phyloP scores from a whole-genome alignment of 2,113 vertebrate species.

The Bujurquina vittata region DNA sequence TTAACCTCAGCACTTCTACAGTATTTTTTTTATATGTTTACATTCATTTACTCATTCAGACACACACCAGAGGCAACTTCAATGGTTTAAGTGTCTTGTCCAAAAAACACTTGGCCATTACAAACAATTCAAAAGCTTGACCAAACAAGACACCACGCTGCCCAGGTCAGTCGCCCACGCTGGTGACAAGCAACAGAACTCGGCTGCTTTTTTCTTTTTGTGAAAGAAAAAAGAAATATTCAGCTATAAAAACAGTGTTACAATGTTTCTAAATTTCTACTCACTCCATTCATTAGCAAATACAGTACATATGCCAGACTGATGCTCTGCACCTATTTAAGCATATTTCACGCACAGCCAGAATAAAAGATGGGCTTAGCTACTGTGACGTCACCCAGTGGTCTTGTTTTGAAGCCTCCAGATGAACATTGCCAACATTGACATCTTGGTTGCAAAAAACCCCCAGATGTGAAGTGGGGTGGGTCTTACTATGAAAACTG shows the following conservation, averaged over 20 bases:
- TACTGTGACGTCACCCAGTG: fast-evolving
- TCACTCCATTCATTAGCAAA: not conserved
- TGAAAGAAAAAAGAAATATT: too few species aligned
- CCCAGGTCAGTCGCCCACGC: not conserved
- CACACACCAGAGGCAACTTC: not conserved
- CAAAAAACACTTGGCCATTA: not conserved
- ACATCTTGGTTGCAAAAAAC: not conserved
- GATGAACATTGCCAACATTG: not conserved
- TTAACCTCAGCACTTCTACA: not conserved
- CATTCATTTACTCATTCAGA: conserved; percentile 1
- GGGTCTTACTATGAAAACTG: not conserved
- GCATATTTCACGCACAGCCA: not conserved
- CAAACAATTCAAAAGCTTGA: not conserved
- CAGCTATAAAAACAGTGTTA: too few species aligned
- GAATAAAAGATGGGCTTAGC: not conserved
- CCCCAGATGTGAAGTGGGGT: not conserved
- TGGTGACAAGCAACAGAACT: not conserved
- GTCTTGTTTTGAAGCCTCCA: not conserved
- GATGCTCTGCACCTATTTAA: not conserved
- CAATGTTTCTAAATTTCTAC: not conserved
- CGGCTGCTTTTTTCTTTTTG: too few species aligned
- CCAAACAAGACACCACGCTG: not conserved
- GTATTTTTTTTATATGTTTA: not conserved
- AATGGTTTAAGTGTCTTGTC: not conserved
- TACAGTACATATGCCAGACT: not conserved